phyloP scores from a whole-genome alignment of 1,140 invertebrate species.

The Sarcophaga bullata region DNA sequence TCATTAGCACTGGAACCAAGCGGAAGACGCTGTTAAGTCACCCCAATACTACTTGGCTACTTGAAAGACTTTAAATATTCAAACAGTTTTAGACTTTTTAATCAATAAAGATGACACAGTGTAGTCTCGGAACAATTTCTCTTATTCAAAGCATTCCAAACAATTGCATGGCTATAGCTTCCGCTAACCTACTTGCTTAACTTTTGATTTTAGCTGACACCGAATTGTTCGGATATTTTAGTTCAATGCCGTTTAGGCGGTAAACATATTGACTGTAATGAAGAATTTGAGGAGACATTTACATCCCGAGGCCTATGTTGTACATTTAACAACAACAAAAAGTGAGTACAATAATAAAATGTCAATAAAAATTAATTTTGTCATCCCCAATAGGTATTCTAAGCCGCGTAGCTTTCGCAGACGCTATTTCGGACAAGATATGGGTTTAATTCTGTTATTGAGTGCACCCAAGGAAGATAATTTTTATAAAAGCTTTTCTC shows the following conservation, averaged over 20 bases:
- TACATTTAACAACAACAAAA: conserved; percentile 54
- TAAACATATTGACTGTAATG: conserved; percentile 48
- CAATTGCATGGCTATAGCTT: too few species aligned
- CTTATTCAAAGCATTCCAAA: too few species aligned
- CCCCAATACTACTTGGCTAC: too few species aligned
- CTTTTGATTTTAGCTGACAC: conserved; percentile 48
- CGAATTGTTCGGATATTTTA: conserved; percentile 57
- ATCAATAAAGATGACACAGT: too few species aligned
- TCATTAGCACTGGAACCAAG: too few species aligned
- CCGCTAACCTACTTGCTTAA: too few species aligned
- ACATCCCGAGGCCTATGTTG: conserved; percentile 56
- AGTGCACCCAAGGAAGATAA: conserved; percentile 60
- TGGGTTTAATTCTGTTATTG: conserved; percentile 64
- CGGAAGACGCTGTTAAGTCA: too few species aligned
- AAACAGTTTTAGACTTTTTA: too few species aligned
- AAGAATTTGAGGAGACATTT: conserved; percentile 50
- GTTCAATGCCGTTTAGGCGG: conserved; percentile 54
- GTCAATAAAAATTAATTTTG: neutral
- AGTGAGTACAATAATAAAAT: conserved; percentile 39
- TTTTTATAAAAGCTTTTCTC: conserved; percentile 54
- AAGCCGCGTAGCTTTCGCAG: conserved; percentile 46
- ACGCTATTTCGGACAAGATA: conserved; percentile 54
- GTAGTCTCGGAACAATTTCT: too few species aligned
- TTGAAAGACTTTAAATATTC: too few species aligned
- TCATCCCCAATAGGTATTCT: conserved; percentile 45